Conservation (phyloP, 2,113 vertebrate species). For the Lagenorhynchus albirostris region DNA sequence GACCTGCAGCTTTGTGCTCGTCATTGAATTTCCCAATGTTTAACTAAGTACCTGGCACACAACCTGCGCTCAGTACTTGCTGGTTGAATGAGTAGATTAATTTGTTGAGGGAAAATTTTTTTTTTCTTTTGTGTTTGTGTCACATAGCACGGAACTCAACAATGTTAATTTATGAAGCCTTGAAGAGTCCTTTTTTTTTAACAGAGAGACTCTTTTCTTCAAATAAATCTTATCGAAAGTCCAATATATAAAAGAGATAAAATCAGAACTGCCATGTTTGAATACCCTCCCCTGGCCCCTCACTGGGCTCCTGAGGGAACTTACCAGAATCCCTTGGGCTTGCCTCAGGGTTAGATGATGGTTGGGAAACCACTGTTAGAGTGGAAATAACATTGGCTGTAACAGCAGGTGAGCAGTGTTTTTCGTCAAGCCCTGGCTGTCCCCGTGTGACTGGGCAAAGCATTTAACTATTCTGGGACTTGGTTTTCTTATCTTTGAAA, state of each 20-base stretch:
- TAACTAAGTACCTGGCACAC: background rate
- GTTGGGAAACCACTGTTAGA: background rate
- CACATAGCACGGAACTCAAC: background rate
- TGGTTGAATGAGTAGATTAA: background rate
- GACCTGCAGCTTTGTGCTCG: background rate
- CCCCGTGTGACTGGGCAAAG: background rate
- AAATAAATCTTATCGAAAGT: background rate
- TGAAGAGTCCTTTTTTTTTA: background rate
- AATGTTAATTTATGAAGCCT: background rate
- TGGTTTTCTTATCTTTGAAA: constrained; percentile 2
- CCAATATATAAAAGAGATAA: background rate
- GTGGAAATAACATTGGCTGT: background rate
- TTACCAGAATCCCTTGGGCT: background rate
- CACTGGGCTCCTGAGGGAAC: background rate
- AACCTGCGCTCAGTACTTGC: background rate
- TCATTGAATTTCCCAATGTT: background rate
- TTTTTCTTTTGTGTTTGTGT: background rate
- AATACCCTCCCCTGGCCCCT: accelerated
- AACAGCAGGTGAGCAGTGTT: background rate
- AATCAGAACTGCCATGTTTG: background rate
- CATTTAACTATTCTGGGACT: background rate
- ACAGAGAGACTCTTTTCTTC: background rate
- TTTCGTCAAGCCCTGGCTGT: background rate
- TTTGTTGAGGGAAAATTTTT: background rate
- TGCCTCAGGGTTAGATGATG: accelerated